A percentile compares a stretch with the other conserved stretches of the same genome.
Evolutionary conservation across 2,113 vertebrate species (phyloP).

Genomic region (Serilophus lunatus): DNA sequence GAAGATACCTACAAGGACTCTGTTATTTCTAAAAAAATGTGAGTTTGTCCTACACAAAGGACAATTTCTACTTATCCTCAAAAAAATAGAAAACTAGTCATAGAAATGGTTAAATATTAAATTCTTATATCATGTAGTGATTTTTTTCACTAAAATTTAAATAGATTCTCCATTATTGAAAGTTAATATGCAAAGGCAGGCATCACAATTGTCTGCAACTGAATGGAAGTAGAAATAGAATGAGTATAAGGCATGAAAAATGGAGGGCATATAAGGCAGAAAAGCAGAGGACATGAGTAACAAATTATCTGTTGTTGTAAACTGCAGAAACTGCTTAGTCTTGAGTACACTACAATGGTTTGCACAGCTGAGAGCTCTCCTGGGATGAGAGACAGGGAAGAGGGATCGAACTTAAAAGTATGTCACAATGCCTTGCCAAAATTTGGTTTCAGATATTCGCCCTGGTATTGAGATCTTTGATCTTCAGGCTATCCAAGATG

Average conservation of each 20-base stretch:
- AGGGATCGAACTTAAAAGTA: background rate
- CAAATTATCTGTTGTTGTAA: background rate
- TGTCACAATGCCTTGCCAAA: background rate
- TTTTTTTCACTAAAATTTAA: background rate
- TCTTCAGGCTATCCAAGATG: background rate
- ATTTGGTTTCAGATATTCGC: background rate
- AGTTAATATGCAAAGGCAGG: background rate
- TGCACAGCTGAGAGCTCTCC: background rate
- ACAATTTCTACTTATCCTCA: background rate
- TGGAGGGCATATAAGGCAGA: background rate
- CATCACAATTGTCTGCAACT: background rate
- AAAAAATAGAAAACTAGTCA: background rate
- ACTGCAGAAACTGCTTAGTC: background rate
- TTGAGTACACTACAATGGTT: background rate
- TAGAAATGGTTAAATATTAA: background rate
- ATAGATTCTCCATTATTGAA: background rate
- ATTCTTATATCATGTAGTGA: rapidly evolving
- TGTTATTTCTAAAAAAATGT: background rate
- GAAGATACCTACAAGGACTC: background rate
- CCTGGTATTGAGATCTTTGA: background rate
- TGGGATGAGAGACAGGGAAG: background rate
- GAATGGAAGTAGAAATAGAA: background rate
- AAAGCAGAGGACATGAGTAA: background rate
- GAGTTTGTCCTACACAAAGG: background rate
- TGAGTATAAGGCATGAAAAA: rapidly evolving